phyloP scores from a whole-genome alignment of 2,113 vertebrate species.

The Naja naja region DNA sequence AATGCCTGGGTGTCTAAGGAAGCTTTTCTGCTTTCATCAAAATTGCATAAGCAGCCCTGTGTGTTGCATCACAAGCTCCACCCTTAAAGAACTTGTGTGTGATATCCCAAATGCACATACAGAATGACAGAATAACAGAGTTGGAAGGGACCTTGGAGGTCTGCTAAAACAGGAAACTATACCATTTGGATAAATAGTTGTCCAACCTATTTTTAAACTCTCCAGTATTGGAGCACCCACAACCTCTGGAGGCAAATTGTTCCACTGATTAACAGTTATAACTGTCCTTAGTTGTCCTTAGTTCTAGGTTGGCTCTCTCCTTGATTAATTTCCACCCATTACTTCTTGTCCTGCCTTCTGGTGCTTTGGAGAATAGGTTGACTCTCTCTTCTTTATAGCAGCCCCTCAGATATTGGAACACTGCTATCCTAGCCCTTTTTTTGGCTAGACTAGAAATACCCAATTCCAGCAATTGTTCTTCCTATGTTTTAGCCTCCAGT shows the following conservation, averaged over 20 bases:
- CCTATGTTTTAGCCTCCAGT: neutral
- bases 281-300: neutral
- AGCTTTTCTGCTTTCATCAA: neutral
- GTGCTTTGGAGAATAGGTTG: neutral
- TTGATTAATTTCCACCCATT: neutral
- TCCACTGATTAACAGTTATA: neutral
- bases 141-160: neutral
- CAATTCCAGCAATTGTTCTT: neutral
- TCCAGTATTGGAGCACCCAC: neutral
- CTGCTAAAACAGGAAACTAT: neutral
- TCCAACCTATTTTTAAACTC: neutral
- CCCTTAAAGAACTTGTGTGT: neutral
- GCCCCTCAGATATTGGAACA: neutral
- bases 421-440: neutral
- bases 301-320: neutral
- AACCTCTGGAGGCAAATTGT: neutral
- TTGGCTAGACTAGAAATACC: neutral
- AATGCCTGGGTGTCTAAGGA: neutral
- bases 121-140: neutral
- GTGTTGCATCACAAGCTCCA: neutral
- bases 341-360: neutral
- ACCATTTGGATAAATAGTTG: neutral
- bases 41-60: neutral
- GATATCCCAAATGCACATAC: neutral
- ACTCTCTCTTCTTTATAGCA: neutral